Evolutionary conservation across 2,888 invertebrate genomes (phyloP), one percentile per base, ranked within the genome.

Genomic region (Tetragnatha montana): DNA sequence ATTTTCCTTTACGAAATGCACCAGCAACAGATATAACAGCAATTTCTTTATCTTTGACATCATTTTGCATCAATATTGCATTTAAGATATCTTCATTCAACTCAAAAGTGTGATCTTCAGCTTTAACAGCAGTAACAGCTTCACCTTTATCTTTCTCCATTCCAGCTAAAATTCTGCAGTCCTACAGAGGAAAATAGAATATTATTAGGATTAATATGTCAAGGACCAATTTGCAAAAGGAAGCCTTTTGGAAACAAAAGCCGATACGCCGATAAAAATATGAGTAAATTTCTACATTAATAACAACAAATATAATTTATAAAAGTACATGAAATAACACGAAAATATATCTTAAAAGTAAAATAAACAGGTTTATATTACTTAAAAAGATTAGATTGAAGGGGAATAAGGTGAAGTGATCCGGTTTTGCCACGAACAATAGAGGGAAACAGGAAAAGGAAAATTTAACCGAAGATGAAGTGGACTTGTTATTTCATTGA

Each of bases 41-140:
- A 35, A 91, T 83, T 21, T 87, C 87, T 60, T 84, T 85, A 93
- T 98, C 97, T 93, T 96, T 96, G 88, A 98, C 94, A 92, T 97
- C 96, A 91, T 96, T 96, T 87, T 95, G 95, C 92, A 97, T 95
- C 8, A 98, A 95, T 91, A 98, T 95, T 92, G 95, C 94, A 78
- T 95, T 95, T 92, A 96, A 95, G 82, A 96, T 96, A 92, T 96
- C 96, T 94, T 96, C 98, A 93, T 98, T 96, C 91, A 99, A 94
- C 91, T 96, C 95, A 93, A 99, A 99, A 14, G 83, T 73, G 50
- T 89, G 89, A 81, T 91, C 89, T 87, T 89, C 82, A n/a, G 97
- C 96, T 81, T 96, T 94, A 87, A 98, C 96, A 92, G 98, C 96
- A 93, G 97, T 98, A 88, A 98, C 95, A 19, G 98, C 94, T 60